Base-by-base conservation (phyloP, 2,888 invertebrate genomes). In the Cheilosia vulpina region DNA sequence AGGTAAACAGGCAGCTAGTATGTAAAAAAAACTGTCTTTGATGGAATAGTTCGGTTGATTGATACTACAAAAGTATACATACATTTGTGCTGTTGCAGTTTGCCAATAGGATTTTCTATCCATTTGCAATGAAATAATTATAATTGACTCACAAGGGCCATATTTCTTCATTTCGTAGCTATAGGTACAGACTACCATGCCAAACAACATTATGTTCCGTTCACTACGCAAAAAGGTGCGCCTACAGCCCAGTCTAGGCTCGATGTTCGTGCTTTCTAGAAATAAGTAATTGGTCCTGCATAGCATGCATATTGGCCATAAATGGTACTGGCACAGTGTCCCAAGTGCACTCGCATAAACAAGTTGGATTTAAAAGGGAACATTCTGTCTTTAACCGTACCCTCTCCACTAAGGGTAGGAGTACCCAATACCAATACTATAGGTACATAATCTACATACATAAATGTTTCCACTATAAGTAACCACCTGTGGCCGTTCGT, bases 401-500 rank as follows among this genome's bases (percentile, higher is more conserved):
- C 13, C 41, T 15, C 19, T 31, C 2, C 17, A 17, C 9, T 31
- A 31, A 55, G n/a, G 55, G 53, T 7, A 31, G 55, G 27, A 3
- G 17, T 9, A 47, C 47, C 47, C 31, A 31, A 17, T 57, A 47
- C 15, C 5, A 31, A 31, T 11, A 27, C 21, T 2, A 11, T 11
- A 27, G 1, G 4, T 27, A 3, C 9, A 34, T 34, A 24, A 15
- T 15, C n/a, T 13, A 34, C 21, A 2, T 21, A 66, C n/a, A 38
- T 1, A 34, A 24, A 69, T 53, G 41, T 66, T 57, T 53, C 31
- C 7, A 55, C 43, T 27, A 58, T 17, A 55, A 47, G 52, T 50
- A 66, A 60, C 84, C 84, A 84, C 84, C 84, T 84, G 84, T 84
- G 45, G 53, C 6, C 66, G 34, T 50, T 73, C 45, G 19, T 47